These are phyloP conservation scores for Suillia variegata DNA, from an alignment of 2,888 invertebrate species.

Conservation along the genomic window DNA sequence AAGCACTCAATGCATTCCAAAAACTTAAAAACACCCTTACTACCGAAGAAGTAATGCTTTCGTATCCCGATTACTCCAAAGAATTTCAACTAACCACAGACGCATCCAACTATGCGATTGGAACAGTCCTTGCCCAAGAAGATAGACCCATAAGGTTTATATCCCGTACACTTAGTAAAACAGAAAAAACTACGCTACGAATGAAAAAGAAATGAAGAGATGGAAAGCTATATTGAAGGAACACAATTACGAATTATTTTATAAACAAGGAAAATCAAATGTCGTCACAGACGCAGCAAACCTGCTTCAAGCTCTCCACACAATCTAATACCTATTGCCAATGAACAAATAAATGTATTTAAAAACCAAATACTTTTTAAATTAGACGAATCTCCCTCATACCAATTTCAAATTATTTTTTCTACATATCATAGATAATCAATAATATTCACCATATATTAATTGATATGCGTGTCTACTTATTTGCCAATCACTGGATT, in stretches of 20 bases:
- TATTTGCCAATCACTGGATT: too few relatives aligned
- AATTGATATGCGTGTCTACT: too few relatives aligned
- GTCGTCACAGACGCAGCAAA: constrained; percentile 30
- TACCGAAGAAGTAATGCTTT: not conserved
- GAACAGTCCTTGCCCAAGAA: not conserved
- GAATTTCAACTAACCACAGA: not conserved
- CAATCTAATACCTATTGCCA: too few relatives aligned
- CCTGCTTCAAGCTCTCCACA: constrained; percentile 20
- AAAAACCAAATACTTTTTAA: too few relatives aligned
- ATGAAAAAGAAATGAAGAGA: constrained; percentile 13
- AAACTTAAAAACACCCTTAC: not conserved
- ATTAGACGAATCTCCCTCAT: constrained; percentile 9
- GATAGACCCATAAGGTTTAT: not conserved
- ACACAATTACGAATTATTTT: constrained; percentile 35
- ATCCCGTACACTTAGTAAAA: not conserved
- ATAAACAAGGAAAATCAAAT: constrained; percentile 44
- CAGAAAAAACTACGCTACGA: not conserved
- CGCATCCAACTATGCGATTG: not conserved
- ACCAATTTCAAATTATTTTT: constrained; percentile 17
- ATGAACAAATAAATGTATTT: too few relatives aligned
- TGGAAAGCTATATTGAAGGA: constrained; percentile 16
- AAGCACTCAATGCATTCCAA: not conserved
- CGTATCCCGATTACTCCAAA: not conserved
- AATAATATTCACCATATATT: too few relatives aligned
- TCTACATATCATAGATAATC: constrained; percentile 4